phyloP scores from a whole-genome alignment of 2,888 invertebrate species.

The Acleris holmiana region DNA sequence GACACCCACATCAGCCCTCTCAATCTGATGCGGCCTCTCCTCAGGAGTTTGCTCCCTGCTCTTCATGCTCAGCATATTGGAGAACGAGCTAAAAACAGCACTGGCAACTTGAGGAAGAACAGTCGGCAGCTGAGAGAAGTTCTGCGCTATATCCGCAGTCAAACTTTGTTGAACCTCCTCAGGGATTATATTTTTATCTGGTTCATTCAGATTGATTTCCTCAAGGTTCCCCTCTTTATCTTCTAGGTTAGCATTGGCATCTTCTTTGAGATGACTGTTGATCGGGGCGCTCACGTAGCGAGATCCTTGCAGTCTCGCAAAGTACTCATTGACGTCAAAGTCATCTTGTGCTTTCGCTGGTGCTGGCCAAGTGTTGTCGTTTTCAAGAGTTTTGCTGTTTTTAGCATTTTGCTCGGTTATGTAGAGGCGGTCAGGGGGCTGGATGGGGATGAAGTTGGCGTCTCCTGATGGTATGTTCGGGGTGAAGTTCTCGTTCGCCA shows the following conservation, averaged over 20 bases:
- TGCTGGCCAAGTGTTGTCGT: slow-evolving; percentile 55
- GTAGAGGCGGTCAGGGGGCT: slow-evolving; percentile 13
- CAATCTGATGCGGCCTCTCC: slow-evolving; percentile 47
- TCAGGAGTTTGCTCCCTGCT: slow-evolving; percentile 69
- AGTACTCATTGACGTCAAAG: slow-evolving; percentile 80
- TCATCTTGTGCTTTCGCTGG: slow-evolving; percentile 67
- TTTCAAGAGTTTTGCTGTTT: slow-evolving; percentile 44
- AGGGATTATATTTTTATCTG: slow-evolving; percentile 46
- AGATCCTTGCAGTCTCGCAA: slow-evolving; percentile 75
- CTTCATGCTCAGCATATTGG: slow-evolving; percentile 77
- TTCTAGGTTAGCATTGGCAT: slow-evolving; percentile 78
- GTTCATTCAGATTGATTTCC: slow-evolving; percentile 72
- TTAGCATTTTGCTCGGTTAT: slow-evolving; percentile 39
- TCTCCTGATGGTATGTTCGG: slow-evolving; percentile 42
- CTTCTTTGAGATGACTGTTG: slow-evolving; percentile 70
- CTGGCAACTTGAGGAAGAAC: slow-evolving; percentile 85
- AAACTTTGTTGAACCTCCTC: slow-evolving; percentile 64
- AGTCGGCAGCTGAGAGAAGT: slow-evolving; percentile 83
- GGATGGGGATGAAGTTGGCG: slow-evolving; percentile 25
- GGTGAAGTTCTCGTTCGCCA: slow-evolving; percentile 55
- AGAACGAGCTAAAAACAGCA: slow-evolving; percentile 86
- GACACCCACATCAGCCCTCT: slow-evolving; percentile 45
- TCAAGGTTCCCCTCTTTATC: slow-evolving; percentile 70
- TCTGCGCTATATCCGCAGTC: slow-evolving; percentile 80
- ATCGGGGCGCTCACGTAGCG: slow-evolving; percentile 75